These are phyloP conservation scores for Myathropa florea DNA, from an alignment of 2,888 invertebrate genomes.

Conservation along the genomic window DNA sequence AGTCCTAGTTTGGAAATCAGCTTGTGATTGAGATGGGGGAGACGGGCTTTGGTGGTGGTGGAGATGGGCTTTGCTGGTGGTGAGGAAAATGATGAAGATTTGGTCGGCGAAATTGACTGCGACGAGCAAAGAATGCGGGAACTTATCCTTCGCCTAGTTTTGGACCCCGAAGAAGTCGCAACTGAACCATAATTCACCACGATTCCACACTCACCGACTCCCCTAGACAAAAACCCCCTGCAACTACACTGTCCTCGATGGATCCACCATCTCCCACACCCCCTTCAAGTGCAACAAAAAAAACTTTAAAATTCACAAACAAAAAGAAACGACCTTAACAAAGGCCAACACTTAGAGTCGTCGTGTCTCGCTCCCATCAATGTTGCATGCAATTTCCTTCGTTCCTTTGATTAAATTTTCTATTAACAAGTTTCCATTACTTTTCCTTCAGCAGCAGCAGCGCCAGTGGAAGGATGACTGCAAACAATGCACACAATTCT, in stretches of 20 bases:
- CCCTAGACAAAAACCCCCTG: too few species aligned
- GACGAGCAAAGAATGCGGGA: too few species aligned
- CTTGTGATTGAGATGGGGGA: too few species aligned
- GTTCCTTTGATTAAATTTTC: slow-evolving; percentile 66
- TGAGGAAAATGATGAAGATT: too few species aligned
- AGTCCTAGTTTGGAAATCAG: neutral
- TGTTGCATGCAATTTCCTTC: slow-evolving; percentile 66
- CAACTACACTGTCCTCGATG: too few species aligned
- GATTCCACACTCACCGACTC: too few species aligned
- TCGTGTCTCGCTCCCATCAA: slow-evolving; percentile 46
- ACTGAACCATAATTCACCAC: too few species aligned
- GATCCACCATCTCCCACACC: neutral
- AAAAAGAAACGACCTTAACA: slow-evolving; percentile 33
- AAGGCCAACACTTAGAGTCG: slow-evolving; percentile 49
- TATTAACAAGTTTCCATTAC: slow-evolving; percentile 62
- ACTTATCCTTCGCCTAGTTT: too few species aligned
- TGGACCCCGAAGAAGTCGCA: too few species aligned
- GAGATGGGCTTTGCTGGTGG: too few species aligned
- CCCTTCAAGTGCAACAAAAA: neutral
- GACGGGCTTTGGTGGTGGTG: too few species aligned
- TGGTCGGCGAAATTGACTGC: too few species aligned
- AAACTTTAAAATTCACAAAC: neutral
- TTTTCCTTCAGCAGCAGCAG: slow-evolving; percentile 11
- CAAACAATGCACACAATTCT: slow-evolving; percentile 48
- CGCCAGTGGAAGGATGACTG: neutral